Conservation (phyloP, 2,888 invertebrate species). For the Leptinotarsa haldemani region DNA sequence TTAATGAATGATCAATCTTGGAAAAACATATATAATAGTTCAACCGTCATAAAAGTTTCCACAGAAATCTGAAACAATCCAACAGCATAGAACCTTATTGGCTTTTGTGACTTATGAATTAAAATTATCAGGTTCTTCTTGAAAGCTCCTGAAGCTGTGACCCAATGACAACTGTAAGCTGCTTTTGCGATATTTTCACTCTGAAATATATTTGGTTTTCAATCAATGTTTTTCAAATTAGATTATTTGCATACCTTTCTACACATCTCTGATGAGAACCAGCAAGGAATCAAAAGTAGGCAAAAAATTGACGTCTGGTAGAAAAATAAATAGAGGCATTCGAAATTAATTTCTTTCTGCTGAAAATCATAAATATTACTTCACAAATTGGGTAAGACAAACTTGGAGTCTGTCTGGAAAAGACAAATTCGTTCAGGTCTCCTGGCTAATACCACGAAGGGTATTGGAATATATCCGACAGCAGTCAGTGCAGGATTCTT, state of each 20-base stretch:
- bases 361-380: slow-evolving; percentile 33
- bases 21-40: neutral
- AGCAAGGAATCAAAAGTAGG: slow-evolving; percentile 44
- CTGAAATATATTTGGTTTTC: slow-evolving; percentile 29
- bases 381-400: too few relatives aligned
- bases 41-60: slow-evolving; percentile 40
- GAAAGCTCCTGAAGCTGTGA: slow-evolving; percentile 22
- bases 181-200: slow-evolving; percentile 41
- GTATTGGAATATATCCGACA: too few relatives aligned
- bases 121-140: slow-evolving; percentile 42
- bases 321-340: slow-evolving; percentile 38
- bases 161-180: slow-evolving; percentile 40
- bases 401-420: too few relatives aligned
- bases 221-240: slow-evolving; percentile 18
- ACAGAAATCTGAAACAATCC: slow-evolving; percentile 44
- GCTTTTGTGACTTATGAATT: slow-evolving; percentile 35
- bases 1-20: neutral
- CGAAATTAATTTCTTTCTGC: slow-evolving; percentile 37
- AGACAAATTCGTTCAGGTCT: too few relatives aligned
- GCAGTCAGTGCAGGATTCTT: too few relatives aligned
- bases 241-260: slow-evolving; percentile 30
- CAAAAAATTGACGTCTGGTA: slow-evolving; percentile 36
- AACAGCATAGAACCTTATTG: slow-evolving; percentile 36
- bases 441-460: too few relatives aligned
- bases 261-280: slow-evolving; percentile 47